phyloP scores from a whole-genome alignment of 1,140 invertebrate species.

The Conus betulinus region DNA sequence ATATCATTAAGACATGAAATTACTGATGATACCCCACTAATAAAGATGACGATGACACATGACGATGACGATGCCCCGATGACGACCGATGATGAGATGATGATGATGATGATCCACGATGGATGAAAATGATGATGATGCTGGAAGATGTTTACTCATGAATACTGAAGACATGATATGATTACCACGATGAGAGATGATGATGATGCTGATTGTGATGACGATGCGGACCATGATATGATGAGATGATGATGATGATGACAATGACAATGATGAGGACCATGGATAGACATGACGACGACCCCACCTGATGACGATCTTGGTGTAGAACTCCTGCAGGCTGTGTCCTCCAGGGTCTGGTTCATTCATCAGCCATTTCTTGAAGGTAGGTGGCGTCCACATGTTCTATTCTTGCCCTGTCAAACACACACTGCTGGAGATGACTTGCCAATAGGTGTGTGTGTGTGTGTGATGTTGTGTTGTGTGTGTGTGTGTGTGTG shows the following conservation, averaged over 20 bases:
- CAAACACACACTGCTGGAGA: neutral
- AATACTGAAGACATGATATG: neutral
- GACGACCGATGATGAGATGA: conserved; percentile 47
- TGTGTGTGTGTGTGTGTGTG: no score
- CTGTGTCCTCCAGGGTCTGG: conserved; percentile 64
- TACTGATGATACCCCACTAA: conserved; percentile 40
- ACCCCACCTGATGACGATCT: conserved; percentile 69
- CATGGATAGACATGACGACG: neutral
- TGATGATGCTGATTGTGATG: conserved; percentile 57
- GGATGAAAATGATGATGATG: conserved; percentile 46
- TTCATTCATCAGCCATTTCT: conserved; percentile 73
- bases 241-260: conserved; percentile 57
- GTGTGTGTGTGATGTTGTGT: no score
- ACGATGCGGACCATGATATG: no score
- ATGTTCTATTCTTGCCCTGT: conserved; percentile 75
- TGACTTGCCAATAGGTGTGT: no score
- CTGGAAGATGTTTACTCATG: conserved; percentile 54
- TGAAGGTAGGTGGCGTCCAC: conserved; percentile 77
- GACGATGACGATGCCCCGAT: conserved; percentile 43
- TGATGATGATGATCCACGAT: conserved; percentile 66
- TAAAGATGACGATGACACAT: conserved; percentile 66
- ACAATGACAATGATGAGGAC: conserved; percentile 44
- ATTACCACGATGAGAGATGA: conserved; percentile 48
- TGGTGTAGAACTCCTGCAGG: conserved; percentile 64
- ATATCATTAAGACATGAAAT: no score